Evolutionary conservation across 2,113 vertebrate genomes (phyloP).

Genomic region (Scytalopus superciliaris): DNA sequence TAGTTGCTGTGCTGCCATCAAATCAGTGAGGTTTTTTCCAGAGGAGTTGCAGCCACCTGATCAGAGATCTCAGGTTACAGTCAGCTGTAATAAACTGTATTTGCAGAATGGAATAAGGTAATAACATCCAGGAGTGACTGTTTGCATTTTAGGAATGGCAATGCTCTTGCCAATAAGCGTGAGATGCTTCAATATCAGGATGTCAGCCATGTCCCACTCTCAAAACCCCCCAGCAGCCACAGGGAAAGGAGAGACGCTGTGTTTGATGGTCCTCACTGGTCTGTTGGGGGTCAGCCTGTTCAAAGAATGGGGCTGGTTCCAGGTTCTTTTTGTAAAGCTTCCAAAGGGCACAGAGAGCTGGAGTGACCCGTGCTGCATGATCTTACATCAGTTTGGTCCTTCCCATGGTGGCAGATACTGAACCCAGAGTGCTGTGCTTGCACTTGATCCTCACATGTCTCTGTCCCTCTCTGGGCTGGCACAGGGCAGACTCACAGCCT

Average conservation of each 20-base stretch:
- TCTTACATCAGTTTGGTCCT: rapidly evolving
- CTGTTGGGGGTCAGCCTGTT: rapidly evolving
- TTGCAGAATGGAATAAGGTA: background rate
- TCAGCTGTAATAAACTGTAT: background rate
- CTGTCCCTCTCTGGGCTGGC: background rate
- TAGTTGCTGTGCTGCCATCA: background rate
- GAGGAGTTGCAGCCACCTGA: background rate
- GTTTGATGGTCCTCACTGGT: rapidly evolving
- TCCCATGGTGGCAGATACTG: rapidly evolving
- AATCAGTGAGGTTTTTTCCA: background rate
- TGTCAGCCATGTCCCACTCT: background rate
- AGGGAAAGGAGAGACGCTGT: rapidly evolving
- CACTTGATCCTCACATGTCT: rapidly evolving
- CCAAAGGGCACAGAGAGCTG: rapidly evolving
- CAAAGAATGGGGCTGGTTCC: rapidly evolving
- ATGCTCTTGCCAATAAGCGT: rapidly evolving
- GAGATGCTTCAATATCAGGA: background rate
- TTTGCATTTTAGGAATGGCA: background rate
- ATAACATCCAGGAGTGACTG: background rate
- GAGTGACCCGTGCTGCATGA: rapidly evolving
- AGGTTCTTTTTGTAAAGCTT: rapidly evolving
- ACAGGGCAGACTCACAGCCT: background rate
- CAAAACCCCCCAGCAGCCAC: rapidly evolving
- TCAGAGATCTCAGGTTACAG: background rate
- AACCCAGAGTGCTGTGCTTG: rapidly evolving